Evolutionary conservation across 2,888 invertebrate species (phyloP).

Genomic region (Dyspetes luteomarginatus): DNA sequence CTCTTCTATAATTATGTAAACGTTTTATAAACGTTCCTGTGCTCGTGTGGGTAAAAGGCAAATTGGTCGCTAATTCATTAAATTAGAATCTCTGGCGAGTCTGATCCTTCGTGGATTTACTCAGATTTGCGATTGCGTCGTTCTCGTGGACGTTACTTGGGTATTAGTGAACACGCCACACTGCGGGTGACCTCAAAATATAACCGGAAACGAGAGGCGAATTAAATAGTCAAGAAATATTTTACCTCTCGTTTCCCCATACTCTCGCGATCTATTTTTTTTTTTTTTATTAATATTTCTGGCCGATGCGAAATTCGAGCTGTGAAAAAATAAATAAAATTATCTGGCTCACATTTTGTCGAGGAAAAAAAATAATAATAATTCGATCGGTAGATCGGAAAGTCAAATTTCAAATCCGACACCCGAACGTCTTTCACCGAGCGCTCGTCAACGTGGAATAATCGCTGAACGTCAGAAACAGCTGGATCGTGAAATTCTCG

Average conservation of each 20-base stretch:
- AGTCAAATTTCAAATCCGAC: constrained; percentile 68
- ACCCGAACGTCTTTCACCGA: constrained; percentile 66
- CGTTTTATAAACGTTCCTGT: constrained; percentile 28
- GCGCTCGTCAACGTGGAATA: constrained; percentile 69
- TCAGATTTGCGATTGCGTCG: constrained; percentile 66
- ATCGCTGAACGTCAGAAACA: constrained; percentile 76
- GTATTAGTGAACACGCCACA: constrained; percentile 37
- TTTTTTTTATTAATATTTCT: neutral
- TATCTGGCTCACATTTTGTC: neutral
- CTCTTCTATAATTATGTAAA: constrained; percentile 37
- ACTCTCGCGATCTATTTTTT: neutral
- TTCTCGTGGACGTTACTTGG: constrained; percentile 45
- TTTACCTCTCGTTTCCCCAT: neutral
- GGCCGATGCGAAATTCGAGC: neutral
- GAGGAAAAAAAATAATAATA: neutral
- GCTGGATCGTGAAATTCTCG: constrained; percentile 75
- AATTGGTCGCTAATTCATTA: constrained; percentile 67
- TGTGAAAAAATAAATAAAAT: neutral
- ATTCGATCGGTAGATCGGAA: constrained; percentile 70
- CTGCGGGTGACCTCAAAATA: constrained; percentile 6
- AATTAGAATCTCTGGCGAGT: constrained; percentile 63
- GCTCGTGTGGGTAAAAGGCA: constrained; percentile 24
- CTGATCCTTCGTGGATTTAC: constrained; percentile 63
- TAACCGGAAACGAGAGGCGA: constrained; percentile 54
- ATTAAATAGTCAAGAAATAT: constrained; percentile 46